Base-by-base conservation (phyloP, 2,797 vertebrate genomes). In the Fistularia commersonii region DNA sequence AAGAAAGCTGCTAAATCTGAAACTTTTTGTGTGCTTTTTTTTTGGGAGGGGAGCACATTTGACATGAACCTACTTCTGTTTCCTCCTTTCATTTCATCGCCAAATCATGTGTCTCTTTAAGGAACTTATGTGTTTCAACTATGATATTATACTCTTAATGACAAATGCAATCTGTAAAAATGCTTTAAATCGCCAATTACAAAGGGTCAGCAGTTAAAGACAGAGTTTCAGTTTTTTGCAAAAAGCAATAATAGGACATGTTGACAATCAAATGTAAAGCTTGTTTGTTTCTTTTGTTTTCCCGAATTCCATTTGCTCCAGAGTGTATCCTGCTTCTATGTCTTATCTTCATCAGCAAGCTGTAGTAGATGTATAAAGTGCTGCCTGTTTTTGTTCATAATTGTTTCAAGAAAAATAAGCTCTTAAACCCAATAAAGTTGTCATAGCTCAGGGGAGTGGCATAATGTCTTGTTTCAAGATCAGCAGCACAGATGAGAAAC, bases 241-340 rank as follows among this genome's bases (percentile, higher is more conserved):
- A 60, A 57, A 10, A 61, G 76, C 74, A 82, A 84, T 66, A 74
- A 70, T 45, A 44, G n/a, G 45, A 78, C 70, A 70, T 62, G 63
- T 47, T 62, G 74, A 79, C 74, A 74, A 76, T 82, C 80, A 74
- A 57, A 74, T 47, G 40, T 52, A 10, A 63, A 40, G 23, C 41
- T 31, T 23, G 41, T 53, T 35, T 31, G 5, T 39, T 51, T 31
- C 35, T 14, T 11, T 54, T 59, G 51, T 45, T 37, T 37, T 3
- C 5, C 54, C 63, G 53, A 42, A 8, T 10, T 34, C 41, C 47
- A 8, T 48, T 45, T 13, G 34, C 42, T 64, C 11, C 6, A 1
- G 40, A 7, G 23, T 45, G 47, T 33, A 1, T 60, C 33, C 45
- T 42, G 14, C 45, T 15, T 3, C 3, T 51, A 0, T 9, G 8